phyloP scores from a whole-genome alignment of 1,140 invertebrate species.

The Neuroterus valhalla region DNA sequence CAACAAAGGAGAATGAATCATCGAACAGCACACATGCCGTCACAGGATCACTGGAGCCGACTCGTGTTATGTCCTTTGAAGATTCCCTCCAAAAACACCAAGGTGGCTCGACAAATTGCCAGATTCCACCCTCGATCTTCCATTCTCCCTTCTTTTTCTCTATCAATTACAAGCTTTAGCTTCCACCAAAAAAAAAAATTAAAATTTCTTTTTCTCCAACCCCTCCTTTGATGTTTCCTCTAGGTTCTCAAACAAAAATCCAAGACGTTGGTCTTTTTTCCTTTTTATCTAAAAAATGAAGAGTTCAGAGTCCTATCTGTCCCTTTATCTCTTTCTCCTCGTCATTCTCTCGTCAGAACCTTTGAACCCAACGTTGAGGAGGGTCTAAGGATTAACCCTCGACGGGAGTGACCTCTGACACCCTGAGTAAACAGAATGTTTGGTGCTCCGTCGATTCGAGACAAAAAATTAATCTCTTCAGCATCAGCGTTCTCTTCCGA shows the following conservation, averaged over 20 bases:
- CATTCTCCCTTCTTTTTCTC: neutral
- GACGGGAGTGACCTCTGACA: neutral
- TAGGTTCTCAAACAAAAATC: no score
- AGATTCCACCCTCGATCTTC: neutral
- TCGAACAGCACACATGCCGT: constrained; percentile 11
- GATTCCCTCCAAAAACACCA: constrained; percentile 6
- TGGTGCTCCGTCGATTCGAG: neutral
- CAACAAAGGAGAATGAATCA: constrained; percentile 24
- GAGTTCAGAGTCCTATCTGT: neutral
- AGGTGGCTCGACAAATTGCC: constrained; percentile 20
- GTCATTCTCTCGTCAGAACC: constrained; percentile 3
- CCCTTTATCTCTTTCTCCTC: neutral
- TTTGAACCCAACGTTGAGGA: neutral
- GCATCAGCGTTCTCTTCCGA: constrained; percentile 1
- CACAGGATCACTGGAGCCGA: constrained; percentile 4
- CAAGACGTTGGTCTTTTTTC: neutral
- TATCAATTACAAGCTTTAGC: constrained; percentile 8
- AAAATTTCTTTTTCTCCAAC: no score
- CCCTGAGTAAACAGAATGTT: constrained; percentile 15
- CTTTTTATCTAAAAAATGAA: neutral
- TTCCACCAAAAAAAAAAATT: no score
- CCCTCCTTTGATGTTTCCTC: no score
- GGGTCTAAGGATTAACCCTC: neutral
- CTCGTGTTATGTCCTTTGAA: constrained; percentile 6
- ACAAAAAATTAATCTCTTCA: constrained; percentile 16